Percentiles rank a stretch among this genome's conserved stretches.
phyloP scores from a whole-genome alignment of 2,888 invertebrate genomes.

The Meganola albula region DNA sequence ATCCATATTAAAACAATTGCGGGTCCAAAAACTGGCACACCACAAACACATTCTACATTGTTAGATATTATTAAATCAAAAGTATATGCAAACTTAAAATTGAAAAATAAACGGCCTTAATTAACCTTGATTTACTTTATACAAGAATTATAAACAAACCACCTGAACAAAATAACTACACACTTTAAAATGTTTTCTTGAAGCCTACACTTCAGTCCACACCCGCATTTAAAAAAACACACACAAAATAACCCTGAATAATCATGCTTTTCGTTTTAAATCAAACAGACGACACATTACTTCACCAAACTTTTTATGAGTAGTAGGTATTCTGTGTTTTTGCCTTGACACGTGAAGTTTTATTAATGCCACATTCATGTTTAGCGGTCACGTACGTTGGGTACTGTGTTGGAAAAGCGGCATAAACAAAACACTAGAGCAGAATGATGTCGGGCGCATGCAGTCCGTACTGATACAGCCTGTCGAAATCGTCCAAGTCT shows the following conservation, averaged over 20 bases:
- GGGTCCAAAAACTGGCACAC: neutral
- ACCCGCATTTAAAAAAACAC: too few species aligned
- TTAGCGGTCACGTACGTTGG: too few species aligned
- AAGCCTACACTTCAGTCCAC: conserved; percentile 20
- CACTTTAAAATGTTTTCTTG: conserved; percentile 29
- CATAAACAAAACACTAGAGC: too few species aligned
- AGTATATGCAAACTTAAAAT: conserved; percentile 21
- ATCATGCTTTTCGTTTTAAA: too few species aligned
- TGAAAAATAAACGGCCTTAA: conserved; percentile 21
- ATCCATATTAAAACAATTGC: conserved; percentile 18
- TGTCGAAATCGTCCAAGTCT: conserved; percentile 44
- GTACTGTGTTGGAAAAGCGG: too few species aligned
- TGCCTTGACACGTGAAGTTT: too few species aligned
- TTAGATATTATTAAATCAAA: conserved; percentile 5
- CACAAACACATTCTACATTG: neutral
- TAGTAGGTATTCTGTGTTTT: too few species aligned
- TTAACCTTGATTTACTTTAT: conserved; percentile 25
- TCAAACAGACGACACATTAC: too few species aligned
- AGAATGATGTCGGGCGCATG: conserved; percentile 46
- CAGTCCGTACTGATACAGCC: conserved; percentile 37
- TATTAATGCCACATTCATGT: too few species aligned
- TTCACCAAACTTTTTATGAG: too few species aligned
- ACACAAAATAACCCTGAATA: too few species aligned
- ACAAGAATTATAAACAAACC: conserved; percentile 30
- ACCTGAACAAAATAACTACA: conserved; percentile 31